A percentile compares a stretch with the other conserved stretches of the same genome.
phyloP scores from a whole-genome alignment of 2,797 vertebrate genomes.

The Heliangelus exortis region DNA sequence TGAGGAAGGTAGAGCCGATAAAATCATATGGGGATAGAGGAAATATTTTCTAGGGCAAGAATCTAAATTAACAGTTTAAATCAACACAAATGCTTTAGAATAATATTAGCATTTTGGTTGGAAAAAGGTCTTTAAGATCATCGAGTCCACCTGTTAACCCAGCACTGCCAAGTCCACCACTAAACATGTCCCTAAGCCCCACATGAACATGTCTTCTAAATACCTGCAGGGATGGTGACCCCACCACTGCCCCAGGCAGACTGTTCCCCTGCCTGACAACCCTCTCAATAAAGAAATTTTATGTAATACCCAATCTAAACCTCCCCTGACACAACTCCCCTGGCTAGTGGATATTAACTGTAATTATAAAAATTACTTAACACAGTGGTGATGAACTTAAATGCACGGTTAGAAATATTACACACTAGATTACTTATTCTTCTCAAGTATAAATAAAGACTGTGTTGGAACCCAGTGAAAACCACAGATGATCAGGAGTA shows the following conservation, averaged over 20 bases:
- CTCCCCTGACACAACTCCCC: too few relatives aligned
- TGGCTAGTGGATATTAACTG: background rate
- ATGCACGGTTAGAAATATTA: background rate
- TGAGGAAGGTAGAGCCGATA: background rate
- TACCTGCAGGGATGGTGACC: too few relatives aligned
- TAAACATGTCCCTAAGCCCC: too few relatives aligned
- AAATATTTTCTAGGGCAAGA: background rate
- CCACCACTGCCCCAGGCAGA: too few relatives aligned
- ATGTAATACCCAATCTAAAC: too few relatives aligned
- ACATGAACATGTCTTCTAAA: too few relatives aligned
- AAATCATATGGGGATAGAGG: background rate
- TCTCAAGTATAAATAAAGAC: background rate
- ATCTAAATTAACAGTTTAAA: accelerated
- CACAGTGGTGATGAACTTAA: background rate
- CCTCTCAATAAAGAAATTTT: too few relatives aligned
- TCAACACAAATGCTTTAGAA: background rate
- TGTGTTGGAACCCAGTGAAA: background rate
- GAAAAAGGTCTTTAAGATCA: too few relatives aligned
- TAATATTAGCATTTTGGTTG: too few relatives aligned
- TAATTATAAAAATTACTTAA: background rate
- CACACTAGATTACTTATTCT: background rate
- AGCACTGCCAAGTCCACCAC: too few relatives aligned
- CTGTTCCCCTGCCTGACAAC: too few relatives aligned
- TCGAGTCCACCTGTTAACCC: too few relatives aligned
- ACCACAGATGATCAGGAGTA: background rate